phyloP scores from a whole-genome alignment of 2,113 vertebrate species.

The Sinocyclocheilus rhinocerous region DNA sequence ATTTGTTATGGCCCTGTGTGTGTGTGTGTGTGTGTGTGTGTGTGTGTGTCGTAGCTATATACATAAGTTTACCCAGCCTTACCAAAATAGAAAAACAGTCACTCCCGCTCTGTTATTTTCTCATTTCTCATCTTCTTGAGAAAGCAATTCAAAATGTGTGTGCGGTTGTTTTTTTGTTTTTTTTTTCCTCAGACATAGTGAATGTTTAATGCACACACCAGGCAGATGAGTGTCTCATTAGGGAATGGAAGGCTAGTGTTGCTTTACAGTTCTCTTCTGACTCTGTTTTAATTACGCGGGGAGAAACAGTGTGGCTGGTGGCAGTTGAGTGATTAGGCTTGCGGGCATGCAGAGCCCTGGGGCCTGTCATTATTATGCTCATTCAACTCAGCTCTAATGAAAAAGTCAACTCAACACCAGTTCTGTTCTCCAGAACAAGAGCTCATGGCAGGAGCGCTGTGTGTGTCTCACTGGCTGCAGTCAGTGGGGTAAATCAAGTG shows the following conservation, averaged over 20 bases:
- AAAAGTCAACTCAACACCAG: conserved; percentile 61
- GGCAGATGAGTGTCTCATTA: conserved; percentile 82
- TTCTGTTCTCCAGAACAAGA: conserved; percentile 21
- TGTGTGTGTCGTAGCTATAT: too few species aligned
- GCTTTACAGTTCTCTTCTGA: conserved; percentile 76
- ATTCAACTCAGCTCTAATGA: conserved; percentile 82
- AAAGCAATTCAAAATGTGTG: too few species aligned
- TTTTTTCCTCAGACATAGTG: conserved; percentile 69
- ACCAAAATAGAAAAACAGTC: too few species aligned
- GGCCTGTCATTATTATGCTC: conserved; percentile 82
- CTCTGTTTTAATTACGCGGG: conserved; percentile 86
- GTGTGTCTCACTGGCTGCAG: neutral
- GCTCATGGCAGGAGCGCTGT: conserved; percentile 3
- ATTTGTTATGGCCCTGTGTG: too few species aligned
- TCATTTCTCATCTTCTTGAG: too few species aligned
- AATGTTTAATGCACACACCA: conserved; percentile 87
- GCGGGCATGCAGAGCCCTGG: conserved; percentile 80
- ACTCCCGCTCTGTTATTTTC: too few species aligned
- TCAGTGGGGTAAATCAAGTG: too few species aligned
- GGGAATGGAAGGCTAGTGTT: conserved; percentile 79
- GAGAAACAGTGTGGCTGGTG: conserved; percentile 73
- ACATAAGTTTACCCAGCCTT: too few species aligned
- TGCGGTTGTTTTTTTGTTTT: too few species aligned
- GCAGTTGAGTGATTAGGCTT: conserved; percentile 86
- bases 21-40: neutral